Base-by-base conservation (phyloP, 2,113 vertebrate genomes). In the Acrocephalus kingi region DNA sequence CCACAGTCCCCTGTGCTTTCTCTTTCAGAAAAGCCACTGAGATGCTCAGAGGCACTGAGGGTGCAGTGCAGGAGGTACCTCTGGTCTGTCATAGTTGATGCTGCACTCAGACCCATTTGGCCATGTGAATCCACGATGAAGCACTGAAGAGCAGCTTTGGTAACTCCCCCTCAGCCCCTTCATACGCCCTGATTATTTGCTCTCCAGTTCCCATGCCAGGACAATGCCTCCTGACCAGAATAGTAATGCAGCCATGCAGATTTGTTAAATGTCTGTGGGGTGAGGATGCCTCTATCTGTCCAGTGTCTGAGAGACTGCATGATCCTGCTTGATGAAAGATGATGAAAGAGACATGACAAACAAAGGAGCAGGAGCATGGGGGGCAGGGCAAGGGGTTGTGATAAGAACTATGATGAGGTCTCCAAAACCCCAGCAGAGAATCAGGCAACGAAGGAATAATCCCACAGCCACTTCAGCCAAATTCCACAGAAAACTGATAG, bases 171-270 rank as follows among this genome's bases (percentile, higher is more conserved):
- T 78, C 51, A 62, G 43, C 12, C 71, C 21, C 23, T n/a, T 25
- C 1, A 0, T 4, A 33, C 48, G 54, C 23, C 33, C 73, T 68
- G 61, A 31, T 13, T 2, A 0, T 58, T 84, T 68, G 4, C 13
- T 58, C 37, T 89, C 24, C 25, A 25, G 39, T n/a, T 83, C 45
- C 67, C 13, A 3, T 31, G 28, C 37, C 51, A 46, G 27, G 25
- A 12, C 25, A 52, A 37, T 43, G 52, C 21, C 23, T 87, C 22
- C 51, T 63, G 56, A 52, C n/a, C 33, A 52, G 49, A 66, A 41
- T 0, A 39, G 13, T 19, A 55, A 55, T 22, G 24, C 20, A 82
- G 61, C 25, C 43, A 9, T 30, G 20, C 6, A 30, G 69, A 25
- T 55, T 35, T 5, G 0, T 39, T 75, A 43, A 75, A 75, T 2